phyloP scores from a whole-genome alignment of 1,140 invertebrate genomes.

The Pseudomyrmex gracilis region DNA sequence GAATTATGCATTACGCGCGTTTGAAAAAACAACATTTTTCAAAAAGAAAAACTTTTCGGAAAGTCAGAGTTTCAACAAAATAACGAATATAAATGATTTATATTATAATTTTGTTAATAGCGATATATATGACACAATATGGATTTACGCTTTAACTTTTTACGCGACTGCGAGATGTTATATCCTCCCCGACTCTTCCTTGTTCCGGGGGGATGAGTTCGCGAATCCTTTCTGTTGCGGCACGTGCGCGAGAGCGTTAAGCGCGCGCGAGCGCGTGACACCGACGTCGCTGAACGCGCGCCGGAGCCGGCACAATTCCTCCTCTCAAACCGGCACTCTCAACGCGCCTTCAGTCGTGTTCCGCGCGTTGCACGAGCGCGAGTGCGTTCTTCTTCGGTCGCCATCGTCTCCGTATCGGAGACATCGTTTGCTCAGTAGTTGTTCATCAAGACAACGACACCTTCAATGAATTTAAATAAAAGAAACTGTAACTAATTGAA shows the following conservation, averaged over 20 bases:
- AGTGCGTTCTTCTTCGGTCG: conserved; percentile 66
- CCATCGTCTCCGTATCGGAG: conserved; percentile 33
- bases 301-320: conserved; percentile 41
- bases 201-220: neutral
- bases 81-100: no score
- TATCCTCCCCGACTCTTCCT: neutral
- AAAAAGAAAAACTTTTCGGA: no score
- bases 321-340: conserved; percentile 17
- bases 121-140: no score
- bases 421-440: no score
- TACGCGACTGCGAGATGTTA: neutral
- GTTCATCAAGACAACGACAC: neutral
- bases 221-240: conserved; percentile 26
- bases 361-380: conserved; percentile 72
- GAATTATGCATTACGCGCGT: no score
- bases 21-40: no score
- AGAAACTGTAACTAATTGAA: neutral
- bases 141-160: no score
- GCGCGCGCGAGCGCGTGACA: conserved; percentile 40
- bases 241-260: conserved; percentile 49
- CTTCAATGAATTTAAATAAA: neutral
- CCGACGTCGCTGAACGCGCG: neutral
- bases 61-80: no score
- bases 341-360: conserved; percentile 74
- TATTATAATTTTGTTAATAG: no score